These are phyloP conservation scores for Rhinoderma darwinii DNA, from an alignment of 2,113 vertebrate genomes.

Conservation along the genomic window DNA sequence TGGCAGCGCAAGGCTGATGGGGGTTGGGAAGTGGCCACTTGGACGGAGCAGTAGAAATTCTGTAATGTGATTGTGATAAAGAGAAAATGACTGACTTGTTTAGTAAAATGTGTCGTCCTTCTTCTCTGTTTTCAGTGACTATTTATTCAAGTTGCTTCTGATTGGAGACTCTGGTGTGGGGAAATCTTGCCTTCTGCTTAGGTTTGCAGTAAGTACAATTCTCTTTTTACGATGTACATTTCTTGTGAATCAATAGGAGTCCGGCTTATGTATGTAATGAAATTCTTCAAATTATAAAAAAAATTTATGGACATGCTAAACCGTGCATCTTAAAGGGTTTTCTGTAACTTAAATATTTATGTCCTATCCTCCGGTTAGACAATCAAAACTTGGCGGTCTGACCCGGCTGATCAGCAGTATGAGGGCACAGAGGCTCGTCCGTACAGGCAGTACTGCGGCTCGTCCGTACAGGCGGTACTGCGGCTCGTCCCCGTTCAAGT, in stretches of 20 bases:
- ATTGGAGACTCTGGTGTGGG: slow-evolving; percentile 98
- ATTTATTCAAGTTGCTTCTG: slow-evolving; percentile 99
- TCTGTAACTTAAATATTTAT: no score
- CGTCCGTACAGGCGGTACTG: no score
- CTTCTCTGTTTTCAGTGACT: slow-evolving; percentile 83
- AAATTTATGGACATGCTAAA: no score
- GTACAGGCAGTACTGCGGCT: no score
- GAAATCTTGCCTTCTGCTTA: slow-evolving; percentile 97
- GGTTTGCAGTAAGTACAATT: slow-evolving; percentile 92
- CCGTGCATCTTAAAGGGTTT: not conserved
- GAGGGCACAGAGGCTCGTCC: no score
- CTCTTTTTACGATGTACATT: not conserved
- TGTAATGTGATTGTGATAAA: slow-evolving; percentile 21
- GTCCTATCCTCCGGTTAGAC: no score
- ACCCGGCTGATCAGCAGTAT: no score
- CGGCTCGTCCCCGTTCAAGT: no score
- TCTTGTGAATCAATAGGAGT: no score
- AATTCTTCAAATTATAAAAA: not conserved
- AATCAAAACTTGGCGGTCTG: no score
- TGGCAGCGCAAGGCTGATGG: not conserved
- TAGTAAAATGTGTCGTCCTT: not conserved
- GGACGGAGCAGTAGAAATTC: not conserved
- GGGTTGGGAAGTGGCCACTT: not conserved
- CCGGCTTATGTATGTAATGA: not conserved
- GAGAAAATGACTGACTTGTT: not conserved